Evolutionary conservation across 2,797 vertebrate species (phyloP).

Genomic region (Rhynchonycteris naso): DNA sequence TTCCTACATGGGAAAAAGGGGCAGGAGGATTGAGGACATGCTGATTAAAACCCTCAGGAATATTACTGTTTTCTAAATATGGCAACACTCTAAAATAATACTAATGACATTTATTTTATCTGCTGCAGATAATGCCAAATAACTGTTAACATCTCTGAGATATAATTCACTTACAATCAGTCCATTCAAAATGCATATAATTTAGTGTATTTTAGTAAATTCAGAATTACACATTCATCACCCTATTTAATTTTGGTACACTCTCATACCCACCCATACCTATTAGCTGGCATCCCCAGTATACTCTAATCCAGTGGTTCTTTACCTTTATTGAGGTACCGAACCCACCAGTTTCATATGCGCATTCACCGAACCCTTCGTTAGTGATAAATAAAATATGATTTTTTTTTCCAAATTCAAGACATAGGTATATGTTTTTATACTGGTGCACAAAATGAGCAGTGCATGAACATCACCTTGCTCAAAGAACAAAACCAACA

Average conservation of each 20-base stretch:
- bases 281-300: not conserved
- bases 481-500: too few species aligned
- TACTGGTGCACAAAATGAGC: too few species aligned
- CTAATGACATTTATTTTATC: not conserved
- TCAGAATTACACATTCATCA: not conserved
- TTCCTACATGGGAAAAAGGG: not conserved
- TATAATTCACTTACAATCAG: not conserved
- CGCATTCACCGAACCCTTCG: too few species aligned
- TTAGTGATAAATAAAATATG: too few species aligned
- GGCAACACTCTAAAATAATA: not conserved
- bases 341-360: too few species aligned
- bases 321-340: too few species aligned
- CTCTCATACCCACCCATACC: not conserved
- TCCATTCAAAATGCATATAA: not conserved
- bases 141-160: conserved; percentile 9
- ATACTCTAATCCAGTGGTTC: too few species aligned
- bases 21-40: not conserved
- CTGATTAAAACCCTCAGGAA: not conserved
- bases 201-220: not conserved
- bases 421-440: too few species aligned
- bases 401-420: too few species aligned
- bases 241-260: not conserved
- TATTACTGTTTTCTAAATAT: not conserved
- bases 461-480: too few species aligned
- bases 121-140: not conserved